Evolutionary conservation across 1,140 invertebrate species (phyloP), one percentile per base, ranked within the genome.

Genomic region (Venturia canescens): DNA sequence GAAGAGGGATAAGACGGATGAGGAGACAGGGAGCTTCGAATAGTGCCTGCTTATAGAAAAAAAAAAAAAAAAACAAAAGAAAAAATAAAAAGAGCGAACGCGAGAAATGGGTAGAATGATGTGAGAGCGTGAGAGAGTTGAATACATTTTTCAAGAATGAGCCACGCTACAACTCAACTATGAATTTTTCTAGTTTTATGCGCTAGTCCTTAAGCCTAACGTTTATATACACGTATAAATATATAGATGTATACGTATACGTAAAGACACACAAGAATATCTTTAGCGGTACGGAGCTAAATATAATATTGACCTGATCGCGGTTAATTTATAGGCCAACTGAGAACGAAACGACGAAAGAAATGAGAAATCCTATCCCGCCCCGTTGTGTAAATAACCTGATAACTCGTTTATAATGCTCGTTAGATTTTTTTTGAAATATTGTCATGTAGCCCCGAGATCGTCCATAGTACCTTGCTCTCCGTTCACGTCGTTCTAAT

Each of bases 21-120:
- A 84, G 85, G 85, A 87, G 16, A 48, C 26, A 75, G 87, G 86
- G 87, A 91, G 89, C 89, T 91, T 91, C 88, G 87, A 90, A 90
- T 90, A 91, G 89, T 92, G 89, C 90, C 90, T 92, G 89, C 89
- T 91, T 91, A 44, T 44, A 44, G 13, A 9, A 44, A 44, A 44
- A 44, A 44, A 44, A 11, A 44, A 11, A 86, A 88, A 80, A 87
- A 81, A 89, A 80, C 84, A 13, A 3, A 13, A 53, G 50, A 34
- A 75, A 53, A 72, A 29, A 57, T 16, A 60, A 38, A 38, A 27
- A 63, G 34, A 80, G 18, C 18, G 60, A 18, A 71, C 21, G 15
- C 15, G 48, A 23, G 5, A 66, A 66, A 66, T 27, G 60, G 60
- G 60, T 9, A 66, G 27, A 66, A 26, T 57, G 53, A 66, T 57